These are phyloP conservation scores for Sorex araneus DNA, from an alignment of 2,113 vertebrate species.

Conservation along the genomic window DNA sequence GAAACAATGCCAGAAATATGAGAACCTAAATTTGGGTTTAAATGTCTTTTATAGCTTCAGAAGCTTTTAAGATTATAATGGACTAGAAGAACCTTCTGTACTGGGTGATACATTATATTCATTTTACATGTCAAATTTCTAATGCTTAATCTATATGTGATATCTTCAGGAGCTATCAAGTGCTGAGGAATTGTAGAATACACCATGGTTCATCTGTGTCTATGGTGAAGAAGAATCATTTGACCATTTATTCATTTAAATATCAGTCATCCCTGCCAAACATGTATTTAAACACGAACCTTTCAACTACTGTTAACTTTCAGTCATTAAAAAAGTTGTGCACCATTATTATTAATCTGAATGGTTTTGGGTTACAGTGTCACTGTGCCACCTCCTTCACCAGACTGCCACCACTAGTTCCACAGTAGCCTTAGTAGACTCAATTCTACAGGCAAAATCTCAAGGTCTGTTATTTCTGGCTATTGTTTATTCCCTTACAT, in stretches of 20 bases:
- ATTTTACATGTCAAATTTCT: conserved; percentile 2
- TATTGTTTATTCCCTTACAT: too few relatives aligned
- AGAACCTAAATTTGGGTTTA: conserved; percentile 75
- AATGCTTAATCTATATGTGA: conserved; percentile 78
- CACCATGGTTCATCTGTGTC: accelerated
- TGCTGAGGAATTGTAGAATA: conserved; percentile 60
- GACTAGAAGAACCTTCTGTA: conserved; percentile 69
- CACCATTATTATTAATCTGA: too few relatives aligned
- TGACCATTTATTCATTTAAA: not conserved
- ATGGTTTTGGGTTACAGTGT: too few relatives aligned
- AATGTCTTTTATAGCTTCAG: conserved; percentile 77
- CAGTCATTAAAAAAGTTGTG: too few relatives aligned
- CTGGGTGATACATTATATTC: conserved; percentile 74
- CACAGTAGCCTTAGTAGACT: too few relatives aligned
- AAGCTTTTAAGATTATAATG: conserved; percentile 58
- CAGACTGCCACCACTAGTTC: too few relatives aligned
- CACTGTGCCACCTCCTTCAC: too few relatives aligned
- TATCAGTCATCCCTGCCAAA: too few relatives aligned
- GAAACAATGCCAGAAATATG: conserved; percentile 82
- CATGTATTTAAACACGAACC: not conserved
- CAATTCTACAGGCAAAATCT: too few relatives aligned
- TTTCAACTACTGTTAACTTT: not conserved
- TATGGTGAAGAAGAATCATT: not conserved
- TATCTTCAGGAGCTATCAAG: conserved; percentile 70
- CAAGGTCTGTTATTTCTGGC: too few relatives aligned